phyloP scores from a whole-genome alignment of 2,888 invertebrate species.

The Athrips mouffetella region DNA sequence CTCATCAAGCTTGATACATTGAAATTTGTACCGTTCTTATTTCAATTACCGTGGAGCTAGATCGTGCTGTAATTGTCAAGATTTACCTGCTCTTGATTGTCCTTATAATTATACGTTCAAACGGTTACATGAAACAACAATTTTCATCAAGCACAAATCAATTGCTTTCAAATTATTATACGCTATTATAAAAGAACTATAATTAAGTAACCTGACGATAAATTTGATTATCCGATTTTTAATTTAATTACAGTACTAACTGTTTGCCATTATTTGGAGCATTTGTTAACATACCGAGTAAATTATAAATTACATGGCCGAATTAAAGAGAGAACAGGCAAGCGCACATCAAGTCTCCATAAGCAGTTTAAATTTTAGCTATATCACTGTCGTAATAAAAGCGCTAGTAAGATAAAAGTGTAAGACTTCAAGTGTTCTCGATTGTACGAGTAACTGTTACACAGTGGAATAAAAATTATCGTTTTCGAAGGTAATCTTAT shows the following conservation, averaged over 20 bases:
- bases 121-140: no score
- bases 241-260: conserved; percentile 68
- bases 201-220: conserved; percentile 70
- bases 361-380: no score
- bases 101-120: no score
- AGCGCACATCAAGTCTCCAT: no score
- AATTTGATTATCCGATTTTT: conserved; percentile 71
- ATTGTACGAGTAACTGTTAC: background rate
- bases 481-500: conserved; percentile 1
- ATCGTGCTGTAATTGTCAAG: no score
- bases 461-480: background rate
- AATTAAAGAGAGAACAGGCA: background rate
- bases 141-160: conserved; percentile 67
- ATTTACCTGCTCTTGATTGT: no score
- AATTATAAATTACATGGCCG: conserved; percentile 4
- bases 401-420: no score
- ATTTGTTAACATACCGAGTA: conserved; percentile 15
- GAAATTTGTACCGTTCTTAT: no score
- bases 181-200: conserved; percentile 59
- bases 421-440: no score
- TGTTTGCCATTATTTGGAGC: conserved; percentile 51
- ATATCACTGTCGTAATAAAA: no score
- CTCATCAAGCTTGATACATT: no score
- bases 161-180: conserved; percentile 74
- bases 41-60: no score